Base-by-base conservation (phyloP, 2,888 invertebrate genomes). In the Leptothorax acervorum region DNA sequence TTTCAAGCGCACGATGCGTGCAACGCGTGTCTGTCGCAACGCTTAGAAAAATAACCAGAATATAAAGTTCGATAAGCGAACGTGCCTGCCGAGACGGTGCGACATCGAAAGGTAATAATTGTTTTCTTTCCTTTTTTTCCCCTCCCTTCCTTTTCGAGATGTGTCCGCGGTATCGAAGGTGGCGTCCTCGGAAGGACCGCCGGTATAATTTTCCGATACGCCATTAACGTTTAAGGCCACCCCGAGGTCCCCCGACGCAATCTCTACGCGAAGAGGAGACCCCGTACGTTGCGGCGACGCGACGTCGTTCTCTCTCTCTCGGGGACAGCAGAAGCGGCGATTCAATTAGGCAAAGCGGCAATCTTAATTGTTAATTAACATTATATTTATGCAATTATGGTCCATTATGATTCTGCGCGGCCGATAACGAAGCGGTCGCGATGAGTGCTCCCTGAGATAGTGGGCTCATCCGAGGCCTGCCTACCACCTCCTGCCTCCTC, bases 281-380 rank as follows among this genome's bases (percentile, higher is more conserved):
- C 82, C 11, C 82, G 66, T 79, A 57, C 60, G 57, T 65, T 57
- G 65, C 57, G 60, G 51, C 48, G 31, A 82, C 11, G 63, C 48
- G 31, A 82, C 11, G 63, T 82, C 35, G 57, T 71, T 35, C 48
- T 57, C 53, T 53, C 53, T 51, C 70, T 35, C 82, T 55, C 75
- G 53, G 65, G 78, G 45, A 71, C 82, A 70, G 82, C 86, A 84
- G 87, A 88, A 91, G 90, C 92, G 92, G 89, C 90, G 91, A 93
- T 94, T 94, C 94, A 94, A 94, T 94, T 94, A 94, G 92, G 91
- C 91, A 91, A 91, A 87, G 87, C 90, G 87, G 91, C 90, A 92
- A 94, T 94, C 94, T 93, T 92, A 92, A 93, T 93, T 92, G 93
- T 93, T 94, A 94, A 94, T 94, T 94, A 93, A 94, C 92, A 92